phyloP scores from a whole-genome alignment of 2,113 vertebrate genomes.

The Prionailurus viverrinus region DNA sequence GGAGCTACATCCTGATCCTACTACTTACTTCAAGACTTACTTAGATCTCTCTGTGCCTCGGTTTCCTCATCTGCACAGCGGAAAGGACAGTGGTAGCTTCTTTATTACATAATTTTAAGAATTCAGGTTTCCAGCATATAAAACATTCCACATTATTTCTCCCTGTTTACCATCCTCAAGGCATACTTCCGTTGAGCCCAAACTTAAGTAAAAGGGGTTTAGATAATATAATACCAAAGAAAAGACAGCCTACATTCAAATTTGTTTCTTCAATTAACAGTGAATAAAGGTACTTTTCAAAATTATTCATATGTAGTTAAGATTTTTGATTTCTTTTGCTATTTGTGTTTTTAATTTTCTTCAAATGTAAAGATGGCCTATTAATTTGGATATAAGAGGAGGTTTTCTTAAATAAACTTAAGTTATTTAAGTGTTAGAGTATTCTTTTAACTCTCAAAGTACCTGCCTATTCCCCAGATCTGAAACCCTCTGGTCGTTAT shows the following conservation, averaged over 20 bases:
- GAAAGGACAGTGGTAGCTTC: neutral
- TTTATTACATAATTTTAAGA: neutral
- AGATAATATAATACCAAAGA: neutral
- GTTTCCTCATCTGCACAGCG: neutral
- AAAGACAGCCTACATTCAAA: neutral
- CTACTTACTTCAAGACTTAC: neutral
- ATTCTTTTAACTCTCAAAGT: neutral
- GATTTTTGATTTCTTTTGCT: neutral
- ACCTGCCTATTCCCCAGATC: neutral
- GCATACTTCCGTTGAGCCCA: neutral
- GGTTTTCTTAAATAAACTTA: neutral
- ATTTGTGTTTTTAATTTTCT: neutral
- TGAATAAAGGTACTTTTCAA: neutral
- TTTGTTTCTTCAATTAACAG: slow-evolving; percentile 20
- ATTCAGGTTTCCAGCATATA: neutral
- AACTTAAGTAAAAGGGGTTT: too few relatives aligned
- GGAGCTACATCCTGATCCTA: neutral
- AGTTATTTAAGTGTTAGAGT: neutral
- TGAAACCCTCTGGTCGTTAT: neutral
- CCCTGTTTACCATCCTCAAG: neutral
- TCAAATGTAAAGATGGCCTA: neutral
- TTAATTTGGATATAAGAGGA: neutral
- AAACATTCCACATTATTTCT: neutral
- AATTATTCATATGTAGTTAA: neutral
- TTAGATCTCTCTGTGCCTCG: neutral